A percentile compares a stretch with the other conserved stretches of the same genome.
Conservation (phyloP, 2,797 vertebrate genomes). For the Caiman crocodilus region DNA sequence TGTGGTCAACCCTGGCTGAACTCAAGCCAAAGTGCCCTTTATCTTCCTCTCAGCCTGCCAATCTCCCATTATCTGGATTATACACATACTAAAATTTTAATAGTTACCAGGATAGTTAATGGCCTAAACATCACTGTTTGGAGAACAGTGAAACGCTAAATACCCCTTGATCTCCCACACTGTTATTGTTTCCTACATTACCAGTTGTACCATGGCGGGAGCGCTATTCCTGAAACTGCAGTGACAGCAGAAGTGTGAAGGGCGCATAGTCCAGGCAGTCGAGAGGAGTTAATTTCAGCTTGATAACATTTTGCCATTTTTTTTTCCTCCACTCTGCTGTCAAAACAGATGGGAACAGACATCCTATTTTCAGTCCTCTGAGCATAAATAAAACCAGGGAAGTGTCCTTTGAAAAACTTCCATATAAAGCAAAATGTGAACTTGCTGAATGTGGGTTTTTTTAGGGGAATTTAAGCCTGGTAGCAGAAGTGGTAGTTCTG, state of each 20-base stretch:
- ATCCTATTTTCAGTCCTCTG: neutral
- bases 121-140: neutral
- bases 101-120: constrained; percentile 28
- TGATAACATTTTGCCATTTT: neutral
- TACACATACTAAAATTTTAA: neutral
- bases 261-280: neutral
- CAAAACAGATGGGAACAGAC: neutral
- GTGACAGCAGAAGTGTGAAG: neutral
- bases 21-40: neutral
- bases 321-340: neutral
- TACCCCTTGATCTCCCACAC: neutral
- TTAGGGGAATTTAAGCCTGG: neutral
- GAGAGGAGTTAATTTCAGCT: neutral
- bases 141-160: neutral
- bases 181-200: neutral
- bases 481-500: neutral
- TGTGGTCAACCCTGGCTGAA: neutral
- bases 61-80: constrained; percentile 7
- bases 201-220: rapidly evolving
- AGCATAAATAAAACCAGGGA: neutral
- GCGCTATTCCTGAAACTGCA: neutral
- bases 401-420: neutral
- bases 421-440: neutral
- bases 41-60: neutral
- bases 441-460: neutral